These are phyloP conservation scores for Nicator chloris DNA, from an alignment of 2,113 vertebrate genomes.

Conservation along the genomic window DNA sequence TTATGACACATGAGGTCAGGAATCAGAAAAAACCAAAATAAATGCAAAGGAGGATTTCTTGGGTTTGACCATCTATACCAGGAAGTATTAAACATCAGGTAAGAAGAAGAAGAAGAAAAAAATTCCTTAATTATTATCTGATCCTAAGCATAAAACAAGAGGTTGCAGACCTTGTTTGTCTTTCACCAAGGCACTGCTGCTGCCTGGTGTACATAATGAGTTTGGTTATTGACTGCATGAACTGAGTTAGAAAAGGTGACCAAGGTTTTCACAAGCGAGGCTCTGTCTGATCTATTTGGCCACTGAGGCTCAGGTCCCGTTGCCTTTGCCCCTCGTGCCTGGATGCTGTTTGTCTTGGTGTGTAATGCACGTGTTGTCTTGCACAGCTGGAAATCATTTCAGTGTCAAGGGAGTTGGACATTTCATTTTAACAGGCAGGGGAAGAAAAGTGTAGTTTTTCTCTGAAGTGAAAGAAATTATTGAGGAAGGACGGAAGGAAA, in stretches of 20 bases:
- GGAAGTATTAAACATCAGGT: not conserved
- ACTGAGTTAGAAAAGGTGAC: not conserved
- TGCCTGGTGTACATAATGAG: not conserved
- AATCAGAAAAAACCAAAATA: not conserved
- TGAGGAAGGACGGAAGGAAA: not conserved
- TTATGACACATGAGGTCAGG: not conserved
- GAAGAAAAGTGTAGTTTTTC: not conserved
- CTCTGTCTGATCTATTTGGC: accelerated
- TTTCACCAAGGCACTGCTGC: not conserved
- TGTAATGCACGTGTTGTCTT: not conserved
- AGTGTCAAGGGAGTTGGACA: not conserved
- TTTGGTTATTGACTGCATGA: not conserved
- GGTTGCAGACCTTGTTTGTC: not conserved
- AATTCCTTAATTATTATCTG: not conserved
- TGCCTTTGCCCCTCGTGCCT: not conserved
- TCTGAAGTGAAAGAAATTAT: not conserved
- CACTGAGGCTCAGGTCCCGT: accelerated
- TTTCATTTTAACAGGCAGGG: not conserved
- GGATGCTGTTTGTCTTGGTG: not conserved
- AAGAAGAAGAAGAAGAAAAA: not conserved
- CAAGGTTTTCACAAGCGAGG: not conserved
- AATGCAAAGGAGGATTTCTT: not conserved
- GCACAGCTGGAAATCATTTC: not conserved
- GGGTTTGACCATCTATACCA: not conserved
- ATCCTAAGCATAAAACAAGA: not conserved